Evolutionary conservation across 2,888 invertebrate species (phyloP), one percentile per base, ranked within the genome.

Genomic region (Adineta ricciae): DNA sequence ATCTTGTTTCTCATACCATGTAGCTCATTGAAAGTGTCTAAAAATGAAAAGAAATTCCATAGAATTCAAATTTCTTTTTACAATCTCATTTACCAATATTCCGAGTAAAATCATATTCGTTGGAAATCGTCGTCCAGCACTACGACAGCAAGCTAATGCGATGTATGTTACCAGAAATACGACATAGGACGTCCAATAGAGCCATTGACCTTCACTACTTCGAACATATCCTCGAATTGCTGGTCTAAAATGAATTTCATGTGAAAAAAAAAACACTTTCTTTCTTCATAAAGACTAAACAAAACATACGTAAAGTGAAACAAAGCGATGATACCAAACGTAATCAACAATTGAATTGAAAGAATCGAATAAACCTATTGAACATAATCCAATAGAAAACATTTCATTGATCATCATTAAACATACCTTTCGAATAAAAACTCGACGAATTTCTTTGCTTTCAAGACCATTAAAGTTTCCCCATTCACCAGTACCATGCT

Each of bases 291-390:
- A 19, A 27, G 11, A 32, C n/a, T 72, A 24, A 32, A 36, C 46
- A 36, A 8, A 7, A 36, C 82, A 54, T 85, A 85, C 85, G 56
- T 56, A 50, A 85, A 38, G 16, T 83, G 83, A 85, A 83, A 85
- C 41, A 83, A 38, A 38, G 83, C 46, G 16, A 83, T 54, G 27
- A 85, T 14, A 36, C 85, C 85, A 83, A 85, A 85, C 38, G 85
- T 85, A 72, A 85, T 56, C 46, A 83, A 64, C 21, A 85, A 52
- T 64, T 85, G 85, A 64, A 50, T 46, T 14, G n/a, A 64, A 19
- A 85, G 24, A 46, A 85, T 85, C 27, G 83, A 32, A 83, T 85
- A 85, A 50, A 85, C 85, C 56, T 85, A 83, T 64, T 83, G 56
- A 19, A 56, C n/a, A 85, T 83, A 83, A 72, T 52, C 14, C 83